Evolutionary conservation across 1,140 invertebrate genomes (phyloP).

Genomic region (Lucilia cuprina): DNA sequence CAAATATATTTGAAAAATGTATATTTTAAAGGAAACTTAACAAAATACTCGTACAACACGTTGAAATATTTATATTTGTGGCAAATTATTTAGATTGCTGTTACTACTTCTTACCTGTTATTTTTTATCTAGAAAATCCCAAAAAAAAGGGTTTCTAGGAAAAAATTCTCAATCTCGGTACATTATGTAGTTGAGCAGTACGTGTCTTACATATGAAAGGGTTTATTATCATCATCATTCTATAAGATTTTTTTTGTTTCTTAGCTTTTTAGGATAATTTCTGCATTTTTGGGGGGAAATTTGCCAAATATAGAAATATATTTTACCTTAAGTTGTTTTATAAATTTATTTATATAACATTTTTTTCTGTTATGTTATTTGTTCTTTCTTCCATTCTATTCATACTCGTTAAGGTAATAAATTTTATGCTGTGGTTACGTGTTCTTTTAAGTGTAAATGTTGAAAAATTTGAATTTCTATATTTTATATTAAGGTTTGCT

Average conservation of each 20-base stretch:
- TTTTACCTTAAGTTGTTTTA: slow-evolving; percentile 7
- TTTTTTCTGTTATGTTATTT: not conserved
- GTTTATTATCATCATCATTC: not conserved
- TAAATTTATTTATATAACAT: not conserved
- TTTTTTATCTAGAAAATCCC: not conserved
- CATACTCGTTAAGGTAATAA: slow-evolving; percentile 6
- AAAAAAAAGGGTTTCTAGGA: not conserved
- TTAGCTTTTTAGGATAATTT: not conserved
- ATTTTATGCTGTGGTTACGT: slow-evolving; percentile 10
- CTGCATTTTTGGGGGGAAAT: not conserved
- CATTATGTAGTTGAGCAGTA: not conserved
- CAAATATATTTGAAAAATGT: too few relatives aligned
- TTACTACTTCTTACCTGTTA: not conserved
- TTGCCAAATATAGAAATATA: not conserved
- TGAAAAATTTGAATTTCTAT: slow-evolving; percentile 7
- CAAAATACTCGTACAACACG: not conserved
- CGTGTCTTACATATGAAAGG: slow-evolving; percentile 14
- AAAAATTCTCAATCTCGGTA: not conserved
- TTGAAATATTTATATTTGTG: slow-evolving; percentile 8
- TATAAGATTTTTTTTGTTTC: not conserved
- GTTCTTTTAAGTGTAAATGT: slow-evolving; percentile 17
- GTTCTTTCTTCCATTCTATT: not conserved
- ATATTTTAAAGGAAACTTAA: too few relatives aligned
- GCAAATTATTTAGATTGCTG: not conserved
- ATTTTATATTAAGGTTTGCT: not conserved